A percentile compares a stretch with the other conserved stretches of the same genome.
Conservation (phyloP, 1,140 invertebrate species). For the Ooceraea biroi region DNA sequence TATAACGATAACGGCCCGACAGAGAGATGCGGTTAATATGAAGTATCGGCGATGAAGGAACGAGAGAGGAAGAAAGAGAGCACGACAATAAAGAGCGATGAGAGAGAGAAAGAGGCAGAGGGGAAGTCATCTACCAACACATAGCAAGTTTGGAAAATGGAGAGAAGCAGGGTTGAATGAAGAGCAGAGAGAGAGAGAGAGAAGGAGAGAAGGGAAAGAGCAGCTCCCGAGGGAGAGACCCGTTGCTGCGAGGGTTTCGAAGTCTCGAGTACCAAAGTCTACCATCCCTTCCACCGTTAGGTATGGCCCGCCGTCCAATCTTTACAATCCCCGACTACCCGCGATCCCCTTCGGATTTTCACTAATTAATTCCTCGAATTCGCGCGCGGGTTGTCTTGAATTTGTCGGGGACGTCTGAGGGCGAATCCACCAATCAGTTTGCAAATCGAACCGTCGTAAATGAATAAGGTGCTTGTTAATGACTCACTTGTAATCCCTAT, state of each 20-base stretch:
- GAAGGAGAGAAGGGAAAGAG: slow-evolving; percentile 31
- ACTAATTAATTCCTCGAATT: slow-evolving; percentile 82
- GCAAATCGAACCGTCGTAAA: slow-evolving; percentile 60
- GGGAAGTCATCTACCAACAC: slow-evolving; percentile 39
- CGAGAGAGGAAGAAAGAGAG: not conserved
- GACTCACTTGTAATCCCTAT: slow-evolving; percentile 45
- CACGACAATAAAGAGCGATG: slow-evolving; percentile 12
- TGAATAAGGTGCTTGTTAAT: slow-evolving; percentile 57
- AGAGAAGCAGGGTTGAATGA: slow-evolving; percentile 58
- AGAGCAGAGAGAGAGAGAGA: slow-evolving; percentile 30
- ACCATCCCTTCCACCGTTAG: slow-evolving; percentile 68
- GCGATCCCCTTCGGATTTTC: slow-evolving; percentile 75
- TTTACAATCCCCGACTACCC: slow-evolving; percentile 64
- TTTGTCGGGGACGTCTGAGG: slow-evolving; percentile 63
- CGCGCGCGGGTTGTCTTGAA: slow-evolving; percentile 68
- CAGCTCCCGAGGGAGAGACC: slow-evolving; percentile 70
- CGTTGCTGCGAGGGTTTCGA: slow-evolving; percentile 76
- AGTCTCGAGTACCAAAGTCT: slow-evolving; percentile 80
- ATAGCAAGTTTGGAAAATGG: slow-evolving; percentile 59
- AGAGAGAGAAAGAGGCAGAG: slow-evolving; percentile 11
- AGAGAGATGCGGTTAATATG: slow-evolving; percentile 74
- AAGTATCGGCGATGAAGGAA: slow-evolving; percentile 61
- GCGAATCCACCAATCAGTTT: slow-evolving; percentile 59
- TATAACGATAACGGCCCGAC: slow-evolving; percentile 74
- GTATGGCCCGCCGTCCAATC: slow-evolving; percentile 67